These are phyloP conservation scores for Xanthorhoe designata DNA, from an alignment of 2,888 invertebrate genomes.

Conservation along the genomic window DNA sequence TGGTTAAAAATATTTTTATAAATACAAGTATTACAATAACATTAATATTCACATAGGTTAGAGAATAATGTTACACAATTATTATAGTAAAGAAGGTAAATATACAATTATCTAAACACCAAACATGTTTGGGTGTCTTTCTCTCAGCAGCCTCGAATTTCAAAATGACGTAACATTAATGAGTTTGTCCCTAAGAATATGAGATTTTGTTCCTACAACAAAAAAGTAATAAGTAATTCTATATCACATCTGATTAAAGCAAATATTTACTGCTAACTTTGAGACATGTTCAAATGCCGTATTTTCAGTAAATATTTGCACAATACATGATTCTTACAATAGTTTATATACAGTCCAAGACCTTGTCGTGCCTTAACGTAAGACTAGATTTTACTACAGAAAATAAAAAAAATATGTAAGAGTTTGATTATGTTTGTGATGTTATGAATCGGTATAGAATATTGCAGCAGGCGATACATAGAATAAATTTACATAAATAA, in stretches of 20 bases:
- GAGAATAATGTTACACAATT: slow-evolving; percentile 61
- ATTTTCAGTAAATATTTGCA: slow-evolving; percentile 69
- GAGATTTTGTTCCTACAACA: slow-evolving; percentile 76
- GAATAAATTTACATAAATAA: slow-evolving; percentile 53
- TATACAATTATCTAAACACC: slow-evolving; percentile 58
- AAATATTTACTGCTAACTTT: slow-evolving; percentile 69
- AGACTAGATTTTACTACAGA: slow-evolving; percentile 84
- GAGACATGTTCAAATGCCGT: slow-evolving; percentile 48
- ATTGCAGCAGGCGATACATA: slow-evolving; percentile 61
- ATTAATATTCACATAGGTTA: slow-evolving; percentile 26
- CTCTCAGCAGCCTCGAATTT: slow-evolving; percentile 60
- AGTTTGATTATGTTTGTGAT: slow-evolving; percentile 61
- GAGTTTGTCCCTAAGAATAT: slow-evolving; percentile 61
- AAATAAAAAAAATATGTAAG: slow-evolving; percentile 66
- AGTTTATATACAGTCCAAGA: slow-evolving; percentile 79
- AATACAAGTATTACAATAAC: slow-evolving; percentile 16
- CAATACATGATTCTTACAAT: slow-evolving; percentile 71
- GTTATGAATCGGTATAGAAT: slow-evolving; percentile 56
- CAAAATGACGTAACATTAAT: slow-evolving; percentile 48
- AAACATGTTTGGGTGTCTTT: slow-evolving; percentile 62
- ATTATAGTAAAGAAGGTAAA: slow-evolving; percentile 48
- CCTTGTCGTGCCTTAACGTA: slow-evolving; percentile 79
- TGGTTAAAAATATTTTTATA: slow-evolving; percentile 16
- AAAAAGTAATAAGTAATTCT: slow-evolving; percentile 68
- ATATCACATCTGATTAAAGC: slow-evolving; percentile 79